Base-by-base conservation (phyloP, 2,888 invertebrate genomes). In the Oscheius sp. region DNA sequence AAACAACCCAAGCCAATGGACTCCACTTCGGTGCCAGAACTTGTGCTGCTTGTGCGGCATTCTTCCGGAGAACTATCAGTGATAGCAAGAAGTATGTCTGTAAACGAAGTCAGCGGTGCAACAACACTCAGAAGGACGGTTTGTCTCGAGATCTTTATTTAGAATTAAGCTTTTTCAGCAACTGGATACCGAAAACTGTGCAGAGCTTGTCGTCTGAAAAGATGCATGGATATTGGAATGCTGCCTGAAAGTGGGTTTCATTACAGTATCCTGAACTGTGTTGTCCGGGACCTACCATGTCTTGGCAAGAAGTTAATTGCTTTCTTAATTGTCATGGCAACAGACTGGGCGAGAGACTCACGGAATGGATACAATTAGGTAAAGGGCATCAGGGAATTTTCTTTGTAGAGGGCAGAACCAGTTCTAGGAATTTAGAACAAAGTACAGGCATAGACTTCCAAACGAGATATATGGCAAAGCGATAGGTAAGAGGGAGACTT, bases 141-240 rank as follows among this genome's bases (percentile, higher is more conserved):
- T 11, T 42, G 58, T 47, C 3, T 10, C 47, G 33, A 53, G 11
- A 2, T 58, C 21, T 58, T n/a, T 10, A 9, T 37, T 29, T 35
- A 57, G 33, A 59, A 37, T 42, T 21, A 3, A n/a, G 2, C 10
- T 33, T 33, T 60, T 82, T 73, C 55, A 85, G 85, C 85, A 4
- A 85, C 84, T 0, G 88, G 88, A 2, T 88, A 88, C 62, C 83
- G 88, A 9, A 88, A 88, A 65, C 87, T 88, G 50, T 88, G 88
- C 62, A 80, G 87, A 4, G 78, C 80, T 29, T 88, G 88, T 60
- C 77, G 87, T 3, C 81, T 87, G 80, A 85, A 85, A 66, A 76
- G 85, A 1, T 88, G 88, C 59, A 35, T 87, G 51, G 84, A 86
- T 35, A 53, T 87, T 75, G 88, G 88, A 57, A 88, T 88, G 88